Conservation (phyloP, 2,113 vertebrate species). For the Sinocyclocheilus anshuiensis region DNA sequence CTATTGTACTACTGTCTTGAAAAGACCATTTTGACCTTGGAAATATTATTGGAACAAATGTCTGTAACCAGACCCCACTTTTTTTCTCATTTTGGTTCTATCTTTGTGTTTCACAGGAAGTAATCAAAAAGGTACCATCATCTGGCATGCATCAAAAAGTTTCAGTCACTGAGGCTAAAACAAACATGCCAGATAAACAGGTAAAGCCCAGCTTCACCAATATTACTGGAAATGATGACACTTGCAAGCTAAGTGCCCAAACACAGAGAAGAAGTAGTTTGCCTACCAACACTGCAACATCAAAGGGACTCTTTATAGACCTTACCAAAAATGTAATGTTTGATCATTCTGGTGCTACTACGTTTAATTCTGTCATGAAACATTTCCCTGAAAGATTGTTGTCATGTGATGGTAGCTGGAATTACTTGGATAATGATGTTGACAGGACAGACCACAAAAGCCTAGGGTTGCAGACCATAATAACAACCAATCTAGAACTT, state of each 20-base stretch:
- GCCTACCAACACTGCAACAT: constrained; percentile 68
- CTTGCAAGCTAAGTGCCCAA: constrained; percentile 62
- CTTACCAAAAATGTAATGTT: constrained; percentile 38
- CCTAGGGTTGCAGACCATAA: constrained; percentile 31
- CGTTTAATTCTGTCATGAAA: constrained; percentile 53
- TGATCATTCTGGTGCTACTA: constrained; percentile 44
- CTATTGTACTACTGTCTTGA: background rate
- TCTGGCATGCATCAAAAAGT: constrained; percentile 83
- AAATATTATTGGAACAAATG: background rate
- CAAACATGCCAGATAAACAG: constrained; percentile 68
- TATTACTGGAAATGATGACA: constrained; percentile 52
- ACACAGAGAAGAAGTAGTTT: constrained; percentile 74
- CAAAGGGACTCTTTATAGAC: constrained; percentile 61
- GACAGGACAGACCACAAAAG: constrained; percentile 44
- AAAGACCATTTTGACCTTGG: background rate
- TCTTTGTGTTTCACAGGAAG: constrained; percentile 58
- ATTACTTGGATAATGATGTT: constrained; percentile 40
- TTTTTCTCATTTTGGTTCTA: constrained; percentile 14
- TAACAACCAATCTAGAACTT: constrained; percentile 49
- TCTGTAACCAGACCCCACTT: background rate
- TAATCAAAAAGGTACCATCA: constrained; percentile 70
- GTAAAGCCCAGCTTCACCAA: constrained; percentile 58
- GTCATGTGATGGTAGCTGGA: constrained; percentile 55
- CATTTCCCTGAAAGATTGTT: constrained; percentile 64
- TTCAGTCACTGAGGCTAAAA: constrained; percentile 86